Conservation (phyloP, 2,888 invertebrate genomes). For the Cyclophora punctaria region DNA sequence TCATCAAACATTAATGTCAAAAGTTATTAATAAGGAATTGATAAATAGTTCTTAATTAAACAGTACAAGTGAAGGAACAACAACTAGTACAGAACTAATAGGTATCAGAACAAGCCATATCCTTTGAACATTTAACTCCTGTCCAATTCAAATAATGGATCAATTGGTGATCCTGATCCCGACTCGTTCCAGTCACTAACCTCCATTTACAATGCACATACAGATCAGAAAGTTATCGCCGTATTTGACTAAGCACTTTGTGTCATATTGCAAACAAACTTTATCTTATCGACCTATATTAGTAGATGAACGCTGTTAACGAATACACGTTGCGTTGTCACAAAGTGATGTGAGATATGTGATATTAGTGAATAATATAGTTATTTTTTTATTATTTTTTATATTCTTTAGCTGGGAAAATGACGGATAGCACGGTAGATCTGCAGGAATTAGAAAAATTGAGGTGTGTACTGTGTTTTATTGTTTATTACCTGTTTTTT, state of each 20-base stretch:
- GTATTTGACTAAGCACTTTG: slow-evolving; percentile 41
- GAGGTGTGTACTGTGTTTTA: slow-evolving; percentile 34
- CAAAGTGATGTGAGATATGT: slow-evolving; percentile 39
- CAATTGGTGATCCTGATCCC: slow-evolving; percentile 30
- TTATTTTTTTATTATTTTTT: slow-evolving; percentile 11
- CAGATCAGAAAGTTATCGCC: slow-evolving; percentile 33
- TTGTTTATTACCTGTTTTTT: no score
- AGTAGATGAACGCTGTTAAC: slow-evolving; percentile 38
- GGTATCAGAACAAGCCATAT: no score
- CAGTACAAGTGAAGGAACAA: no score
- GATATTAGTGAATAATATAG: slow-evolving; percentile 16
- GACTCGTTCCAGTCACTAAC: slow-evolving; percentile 21
- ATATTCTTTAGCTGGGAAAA: slow-evolving; percentile 21
- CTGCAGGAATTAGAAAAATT: slow-evolving; percentile 55
- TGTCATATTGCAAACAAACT: slow-evolving; percentile 49
- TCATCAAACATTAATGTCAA: no score
- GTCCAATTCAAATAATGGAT: slow-evolving; percentile 50
- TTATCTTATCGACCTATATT: slow-evolving; percentile 62
- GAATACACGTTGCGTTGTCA: slow-evolving; percentile 36
- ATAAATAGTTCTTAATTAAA: no score
- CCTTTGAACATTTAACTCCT: no score
- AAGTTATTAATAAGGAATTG: no score
- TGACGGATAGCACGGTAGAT: slow-evolving; percentile 52
- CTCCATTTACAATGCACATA: slow-evolving; percentile 29
- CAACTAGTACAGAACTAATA: no score